Conservation (phyloP, 1,140 invertebrate species). For the Drosophila mauritiana region DNA sequence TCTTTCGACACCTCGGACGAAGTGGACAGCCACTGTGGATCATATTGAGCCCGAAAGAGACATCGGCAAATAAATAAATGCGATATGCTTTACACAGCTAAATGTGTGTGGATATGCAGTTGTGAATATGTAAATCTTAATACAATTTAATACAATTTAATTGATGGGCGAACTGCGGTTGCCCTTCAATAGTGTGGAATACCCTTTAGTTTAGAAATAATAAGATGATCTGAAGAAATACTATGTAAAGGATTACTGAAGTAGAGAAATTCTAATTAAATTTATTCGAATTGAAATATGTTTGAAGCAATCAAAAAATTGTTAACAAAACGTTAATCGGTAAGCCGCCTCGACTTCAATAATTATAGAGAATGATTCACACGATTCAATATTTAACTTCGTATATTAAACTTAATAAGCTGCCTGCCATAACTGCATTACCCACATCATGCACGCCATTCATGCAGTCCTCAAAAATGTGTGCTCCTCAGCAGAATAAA, state of each 20-base stretch:
- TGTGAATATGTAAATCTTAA: constrained; percentile 62
- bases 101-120: constrained; percentile 33
- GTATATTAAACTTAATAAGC: not conserved
- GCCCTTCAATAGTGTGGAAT: not conserved
- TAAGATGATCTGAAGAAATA: no score
- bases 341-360: no score
- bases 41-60: constrained; percentile 71
- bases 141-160: constrained; percentile 45
- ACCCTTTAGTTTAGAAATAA: not conserved
- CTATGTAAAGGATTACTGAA: no score
- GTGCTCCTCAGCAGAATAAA: constrained; percentile 70
- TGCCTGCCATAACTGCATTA: constrained; percentile 3
- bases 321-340: no score
- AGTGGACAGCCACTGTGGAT: constrained; percentile 37
- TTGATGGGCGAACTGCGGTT: constrained; percentile 25
- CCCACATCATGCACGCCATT: constrained; percentile 4
- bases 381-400: no score
- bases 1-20: constrained; percentile 71
- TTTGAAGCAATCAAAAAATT: no score
- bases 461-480: constrained; percentile 67
- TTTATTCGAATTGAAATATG: no score
- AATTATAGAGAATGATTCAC: no score
- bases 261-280: no score
- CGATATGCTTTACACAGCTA: constrained; percentile 42
- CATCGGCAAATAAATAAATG: constrained; percentile 66